Evolutionary conservation across 2,113 vertebrate species (phyloP).

Genomic region (Oreochromis spilurus): DNA sequence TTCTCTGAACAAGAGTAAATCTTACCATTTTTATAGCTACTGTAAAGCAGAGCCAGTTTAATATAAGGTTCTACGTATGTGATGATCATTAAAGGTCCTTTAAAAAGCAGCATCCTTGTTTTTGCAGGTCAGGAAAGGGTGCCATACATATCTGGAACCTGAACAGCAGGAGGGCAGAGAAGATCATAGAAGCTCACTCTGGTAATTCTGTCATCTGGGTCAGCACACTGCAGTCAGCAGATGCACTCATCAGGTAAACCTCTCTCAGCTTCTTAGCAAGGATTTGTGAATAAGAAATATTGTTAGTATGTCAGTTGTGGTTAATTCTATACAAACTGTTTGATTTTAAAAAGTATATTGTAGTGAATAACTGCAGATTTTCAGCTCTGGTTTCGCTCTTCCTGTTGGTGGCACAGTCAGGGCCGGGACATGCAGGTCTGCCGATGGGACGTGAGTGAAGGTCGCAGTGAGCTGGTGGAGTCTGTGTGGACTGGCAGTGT

Average conservation of each 20-base stretch:
- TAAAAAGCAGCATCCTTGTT: background rate
- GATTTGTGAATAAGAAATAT: background rate
- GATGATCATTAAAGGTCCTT: background rate
- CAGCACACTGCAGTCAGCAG: conserved; percentile 61
- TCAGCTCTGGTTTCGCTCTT: background rate
- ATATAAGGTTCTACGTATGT: accelerated
- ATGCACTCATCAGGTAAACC: conserved; percentile 76
- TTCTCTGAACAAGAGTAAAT: background rate
- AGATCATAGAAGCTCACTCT: conserved; percentile 78
- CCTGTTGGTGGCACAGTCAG: conserved; percentile 75
- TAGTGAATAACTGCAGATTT: background rate
- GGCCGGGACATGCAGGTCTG: conserved; percentile 86
- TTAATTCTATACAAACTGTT: background rate
- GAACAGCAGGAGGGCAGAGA: conserved; percentile 74
- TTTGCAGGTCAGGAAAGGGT: conserved; percentile 82
- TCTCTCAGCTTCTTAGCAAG: background rate
- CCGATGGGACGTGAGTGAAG: conserved; percentile 86
- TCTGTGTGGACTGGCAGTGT: conserved; percentile 77
- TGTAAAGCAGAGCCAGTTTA: background rate
- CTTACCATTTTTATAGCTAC: background rate
- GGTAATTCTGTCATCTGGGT: conserved; percentile 83
- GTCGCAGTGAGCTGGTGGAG: conserved; percentile 72
- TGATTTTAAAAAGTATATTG: background rate
- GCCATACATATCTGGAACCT: conserved; percentile 88
- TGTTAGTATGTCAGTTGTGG: background rate